A percentile compares a stretch with the other conserved stretches of the same genome.
Conservation (phyloP, 2,888 invertebrate genomes). For the Matsumyia berberina region DNA sequence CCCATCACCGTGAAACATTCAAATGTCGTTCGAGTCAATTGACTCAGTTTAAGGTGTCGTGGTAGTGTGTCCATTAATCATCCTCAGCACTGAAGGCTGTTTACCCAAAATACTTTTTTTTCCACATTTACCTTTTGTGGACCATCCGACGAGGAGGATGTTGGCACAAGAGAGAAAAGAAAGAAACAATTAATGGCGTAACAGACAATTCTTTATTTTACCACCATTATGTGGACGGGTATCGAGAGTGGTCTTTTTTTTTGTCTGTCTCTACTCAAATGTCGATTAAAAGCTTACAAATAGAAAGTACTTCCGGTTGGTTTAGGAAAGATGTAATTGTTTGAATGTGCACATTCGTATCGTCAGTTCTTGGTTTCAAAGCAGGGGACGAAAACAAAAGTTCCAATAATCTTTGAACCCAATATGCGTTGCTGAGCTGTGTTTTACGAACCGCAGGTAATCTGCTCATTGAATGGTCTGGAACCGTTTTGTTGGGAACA, state of each 20-base stretch:
- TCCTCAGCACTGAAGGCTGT: conserved; percentile 25
- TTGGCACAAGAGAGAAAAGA: conserved; percentile 20
- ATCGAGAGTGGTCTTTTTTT: conserved; percentile 28
- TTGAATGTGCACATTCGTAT: not conserved
- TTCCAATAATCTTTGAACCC: too few relatives aligned
- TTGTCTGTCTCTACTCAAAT: conserved; percentile 27
- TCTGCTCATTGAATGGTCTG: too few relatives aligned
- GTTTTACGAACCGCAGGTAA: too few relatives aligned
- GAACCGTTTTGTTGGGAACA: too few relatives aligned
- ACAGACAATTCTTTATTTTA: conserved; percentile 30
- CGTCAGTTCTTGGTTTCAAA: not conserved
- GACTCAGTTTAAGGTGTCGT: conserved; percentile 22
- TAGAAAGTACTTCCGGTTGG: conserved; percentile 47
- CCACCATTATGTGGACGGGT: conserved; percentile 10
- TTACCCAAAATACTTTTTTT: conserved; percentile 47
- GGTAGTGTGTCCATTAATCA: conserved; percentile 36
- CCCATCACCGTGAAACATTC: conserved; percentile 23
- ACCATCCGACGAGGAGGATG: conserved; percentile 25
- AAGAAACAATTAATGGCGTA: conserved; percentile 43
- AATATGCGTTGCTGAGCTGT: too few relatives aligned
- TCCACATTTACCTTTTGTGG: not conserved
- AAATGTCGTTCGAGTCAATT: conserved; percentile 24
- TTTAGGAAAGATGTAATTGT: conserved; percentile 4
- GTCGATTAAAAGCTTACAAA: conserved; percentile 37
- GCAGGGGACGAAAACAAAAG: not conserved